These are phyloP conservation scores for Oligia latruncula DNA, from an alignment of 2,888 invertebrate genomes.

Conservation along the genomic window DNA sequence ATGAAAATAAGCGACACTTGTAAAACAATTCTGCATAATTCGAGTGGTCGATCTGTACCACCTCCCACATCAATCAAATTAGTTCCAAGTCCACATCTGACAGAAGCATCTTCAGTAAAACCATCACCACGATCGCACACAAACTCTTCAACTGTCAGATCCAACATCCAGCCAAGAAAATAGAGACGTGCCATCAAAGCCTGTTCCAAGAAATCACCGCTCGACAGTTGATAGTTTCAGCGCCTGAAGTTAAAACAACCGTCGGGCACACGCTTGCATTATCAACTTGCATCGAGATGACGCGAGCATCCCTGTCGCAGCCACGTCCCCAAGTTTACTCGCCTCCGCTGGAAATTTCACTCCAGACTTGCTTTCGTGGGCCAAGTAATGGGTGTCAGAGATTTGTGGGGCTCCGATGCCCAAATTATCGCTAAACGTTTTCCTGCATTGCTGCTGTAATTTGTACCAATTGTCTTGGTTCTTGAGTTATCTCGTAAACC, in stretches of 20 bases:
- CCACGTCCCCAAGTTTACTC: conserved; percentile 89
- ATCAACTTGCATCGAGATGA: conserved; percentile 87
- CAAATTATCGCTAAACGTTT: neutral
- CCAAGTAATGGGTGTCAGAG: conserved; percentile 67
- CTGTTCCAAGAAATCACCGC: conserved; percentile 63
- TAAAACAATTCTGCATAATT: neutral
- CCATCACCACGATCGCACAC: neutral
- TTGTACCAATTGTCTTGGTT: neutral
- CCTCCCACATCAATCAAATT: neutral
- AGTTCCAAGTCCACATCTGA: neutral
- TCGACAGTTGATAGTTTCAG: conserved; percentile 69
- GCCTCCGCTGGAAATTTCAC: conserved; percentile 87
- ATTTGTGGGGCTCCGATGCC: neutral
- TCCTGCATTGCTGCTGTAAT: neutral
- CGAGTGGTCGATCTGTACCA: too few relatives aligned
- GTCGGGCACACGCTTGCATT: conserved; percentile 79
- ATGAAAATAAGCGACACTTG: neutral
- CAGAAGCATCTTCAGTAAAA: neutral
- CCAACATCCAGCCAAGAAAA: conserved; percentile 31
- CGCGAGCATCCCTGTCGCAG: conserved; percentile 86
- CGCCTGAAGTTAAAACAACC: conserved; percentile 75
- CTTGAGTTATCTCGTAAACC: neutral
- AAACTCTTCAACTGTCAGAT: neutral
- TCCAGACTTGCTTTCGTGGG: conserved; percentile 81
- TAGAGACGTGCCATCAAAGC: conserved; percentile 53